Conservation (phyloP, 2,113 vertebrate genomes). For the Lepisosteus oculatus region DNA sequence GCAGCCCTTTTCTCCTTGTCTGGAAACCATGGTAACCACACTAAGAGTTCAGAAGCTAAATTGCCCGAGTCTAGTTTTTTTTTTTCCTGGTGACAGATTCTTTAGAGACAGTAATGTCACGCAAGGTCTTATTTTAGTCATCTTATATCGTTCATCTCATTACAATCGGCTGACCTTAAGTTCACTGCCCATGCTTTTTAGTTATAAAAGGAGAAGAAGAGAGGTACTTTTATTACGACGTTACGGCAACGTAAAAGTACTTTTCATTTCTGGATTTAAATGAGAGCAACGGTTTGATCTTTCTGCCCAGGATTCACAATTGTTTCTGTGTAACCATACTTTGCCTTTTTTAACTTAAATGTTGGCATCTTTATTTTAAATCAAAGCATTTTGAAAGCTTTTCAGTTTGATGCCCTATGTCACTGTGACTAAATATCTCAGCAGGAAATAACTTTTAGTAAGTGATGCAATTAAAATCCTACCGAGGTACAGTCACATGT, state of each 20-base stretch:
- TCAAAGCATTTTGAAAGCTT: too few species aligned
- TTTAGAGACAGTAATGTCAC: slow-evolving; percentile 41
- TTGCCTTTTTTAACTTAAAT: too few species aligned
- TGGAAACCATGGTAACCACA: slow-evolving; percentile 69
- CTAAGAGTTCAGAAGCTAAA: slow-evolving; percentile 51
- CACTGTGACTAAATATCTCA: too few species aligned
- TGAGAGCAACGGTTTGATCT: neutral
- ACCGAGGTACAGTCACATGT: too few species aligned
- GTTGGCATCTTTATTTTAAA: too few species aligned
- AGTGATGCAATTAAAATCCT: too few species aligned
- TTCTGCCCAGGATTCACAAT: too few species aligned
- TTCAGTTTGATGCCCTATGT: too few species aligned
- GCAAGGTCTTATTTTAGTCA: slow-evolving; percentile 33
- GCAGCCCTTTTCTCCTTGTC: slow-evolving; percentile 37
- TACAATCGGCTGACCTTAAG: slow-evolving; percentile 33
- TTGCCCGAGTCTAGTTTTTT: slow-evolving; percentile 39
- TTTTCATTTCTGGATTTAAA: neutral
- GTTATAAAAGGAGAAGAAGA: slow-evolving; percentile 13
- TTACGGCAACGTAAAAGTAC: neutral
- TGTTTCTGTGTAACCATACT: too few species aligned
- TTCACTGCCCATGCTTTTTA: slow-evolving; percentile 34
- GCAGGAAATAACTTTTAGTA: too few species aligned
- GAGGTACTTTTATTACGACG: neutral
- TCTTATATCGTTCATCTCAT: slow-evolving; percentile 34
- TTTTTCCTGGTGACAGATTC: slow-evolving; percentile 34